Evolutionary conservation across 2,797 vertebrate species (phyloP), one percentile per base, ranked within the genome.

Genomic region (Manis javanica): DNA sequence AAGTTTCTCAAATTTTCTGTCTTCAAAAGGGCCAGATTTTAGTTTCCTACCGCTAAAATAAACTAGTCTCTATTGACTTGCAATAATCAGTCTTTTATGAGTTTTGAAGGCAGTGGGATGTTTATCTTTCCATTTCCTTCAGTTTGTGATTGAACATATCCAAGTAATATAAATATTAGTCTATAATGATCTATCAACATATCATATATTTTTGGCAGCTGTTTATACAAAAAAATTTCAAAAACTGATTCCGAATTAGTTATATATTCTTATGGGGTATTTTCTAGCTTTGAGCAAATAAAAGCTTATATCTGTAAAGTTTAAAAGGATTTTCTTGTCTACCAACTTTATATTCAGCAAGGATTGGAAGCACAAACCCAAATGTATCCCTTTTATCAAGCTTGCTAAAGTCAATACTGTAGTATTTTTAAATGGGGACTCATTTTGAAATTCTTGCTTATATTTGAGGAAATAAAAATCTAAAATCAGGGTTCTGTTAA

Each of bases 151-250:
- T 75, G 66, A 96, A 11, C 24, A 94, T 15, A 85, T 91, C 34
- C 42, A 88, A 95, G n/a, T 95, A 87, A 89, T 96, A 59, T 83
- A 91, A 94, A 91, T 88, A 79, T 94, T 89, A 87, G 37, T 87
- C 63, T 57, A 63, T 68, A 84, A 95, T 88, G 26, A 85, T 77
- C 34, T 96, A 83, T 69, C 61, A 93, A 55, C 51, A 66, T 79
- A 79, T 79, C 49, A 92, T 64, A 94, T 91, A 81, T 93, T 95
- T 92, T 93, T 81, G 71, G 39, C 49, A 97, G 26, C 31, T 93
- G 19, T 95, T 79, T 75, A 81, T 89, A 87, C 64, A 95, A 87
- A 91, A 87, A 26, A 94, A 91, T 77, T 87, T 86, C 23, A 31
- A 93, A 83, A 95, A 84, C 18, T 89, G 39, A 51, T 93, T 93